These are phyloP conservation scores for Musca domestica DNA, from an alignment of 1,140 invertebrate species.

Conservation along the genomic window DNA sequence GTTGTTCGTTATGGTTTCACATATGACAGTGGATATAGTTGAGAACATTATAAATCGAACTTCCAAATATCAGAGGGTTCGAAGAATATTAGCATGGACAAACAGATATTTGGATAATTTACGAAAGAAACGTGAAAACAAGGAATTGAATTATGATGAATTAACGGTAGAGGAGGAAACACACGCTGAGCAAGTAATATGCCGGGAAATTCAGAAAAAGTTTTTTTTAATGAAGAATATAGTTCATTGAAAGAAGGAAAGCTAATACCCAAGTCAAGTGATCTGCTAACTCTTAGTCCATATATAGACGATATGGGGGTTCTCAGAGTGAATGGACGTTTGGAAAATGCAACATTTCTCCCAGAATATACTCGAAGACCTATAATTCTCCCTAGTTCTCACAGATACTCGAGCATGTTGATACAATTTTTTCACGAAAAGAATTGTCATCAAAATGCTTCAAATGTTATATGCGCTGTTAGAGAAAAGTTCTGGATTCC, in stretches of 20 bases:
- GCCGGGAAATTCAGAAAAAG: neutral
- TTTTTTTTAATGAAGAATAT: neutral
- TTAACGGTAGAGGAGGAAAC: neutral
- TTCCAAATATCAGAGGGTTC: neutral
- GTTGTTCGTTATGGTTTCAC: neutral
- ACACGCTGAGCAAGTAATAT: neutral
- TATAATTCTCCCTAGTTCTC: neutral
- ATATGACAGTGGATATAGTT: neutral
- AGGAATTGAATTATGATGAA: neutral
- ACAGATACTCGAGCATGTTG: neutral
- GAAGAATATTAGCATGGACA: neutral
- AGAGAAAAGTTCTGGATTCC: conserved; percentile 18
- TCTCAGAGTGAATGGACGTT: neutral
- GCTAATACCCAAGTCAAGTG: neutral
- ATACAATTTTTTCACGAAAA: neutral
- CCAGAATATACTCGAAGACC: neutral
- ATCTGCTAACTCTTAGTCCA: neutral
- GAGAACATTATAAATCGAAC: neutral
- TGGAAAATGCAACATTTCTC: conserved; percentile 2
- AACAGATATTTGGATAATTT: neutral
- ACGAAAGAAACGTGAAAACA: neutral
- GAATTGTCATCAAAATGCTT: neutral
- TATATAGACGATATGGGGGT: neutral
- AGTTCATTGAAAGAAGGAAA: neutral
- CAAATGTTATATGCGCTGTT: conserved; percentile 1